Evolutionary conservation across 1,140 invertebrate species (phyloP).

Genomic region (Augochlora pura): DNA sequence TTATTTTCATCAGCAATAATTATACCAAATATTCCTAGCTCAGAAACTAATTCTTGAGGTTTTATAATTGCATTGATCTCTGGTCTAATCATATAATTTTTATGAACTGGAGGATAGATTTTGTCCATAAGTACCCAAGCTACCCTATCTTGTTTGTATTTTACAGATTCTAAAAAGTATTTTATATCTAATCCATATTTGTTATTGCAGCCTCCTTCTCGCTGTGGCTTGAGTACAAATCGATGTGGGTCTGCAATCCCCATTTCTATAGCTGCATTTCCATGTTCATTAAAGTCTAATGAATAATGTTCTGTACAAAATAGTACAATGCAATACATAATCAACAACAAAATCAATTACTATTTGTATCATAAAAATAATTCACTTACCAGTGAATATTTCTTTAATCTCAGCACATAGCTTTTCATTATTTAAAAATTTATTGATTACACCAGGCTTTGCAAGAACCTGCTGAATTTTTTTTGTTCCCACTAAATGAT

Average conservation of each 20-base stretch:
- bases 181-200: constrained; percentile 92
- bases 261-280: constrained; percentile 88
- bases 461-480: constrained; percentile 94
- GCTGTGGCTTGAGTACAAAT: constrained; percentile 97
- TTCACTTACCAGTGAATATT: constrained; percentile 88
- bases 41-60: constrained; percentile 83
- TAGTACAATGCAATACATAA: neutral
- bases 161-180: constrained; percentile 84
- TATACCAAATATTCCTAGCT: constrained; percentile 96
- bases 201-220: constrained; percentile 98
- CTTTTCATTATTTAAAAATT: constrained; percentile 82
- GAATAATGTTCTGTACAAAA: constrained; percentile 85
- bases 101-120: constrained; percentile 87
- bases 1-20: constrained; percentile 89
- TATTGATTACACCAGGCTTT: constrained; percentile 85
- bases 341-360: neutral
- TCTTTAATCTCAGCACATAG: constrained; percentile 81
- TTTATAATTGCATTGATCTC: constrained; percentile 70
- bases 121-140: constrained; percentile 98
- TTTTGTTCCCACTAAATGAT: constrained; percentile 90
- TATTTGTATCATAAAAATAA: constrained; percentile 6
- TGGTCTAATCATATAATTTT: constrained; percentile 91
- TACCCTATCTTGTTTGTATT: constrained; percentile 85
- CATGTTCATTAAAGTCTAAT: constrained; percentile 89
- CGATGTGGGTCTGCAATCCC: constrained; percentile 89